Evolutionary conservation across 1,140 invertebrate species (phyloP), one percentile per base, ranked within the genome.

Genomic region (Zaprionus vittiger): DNA sequence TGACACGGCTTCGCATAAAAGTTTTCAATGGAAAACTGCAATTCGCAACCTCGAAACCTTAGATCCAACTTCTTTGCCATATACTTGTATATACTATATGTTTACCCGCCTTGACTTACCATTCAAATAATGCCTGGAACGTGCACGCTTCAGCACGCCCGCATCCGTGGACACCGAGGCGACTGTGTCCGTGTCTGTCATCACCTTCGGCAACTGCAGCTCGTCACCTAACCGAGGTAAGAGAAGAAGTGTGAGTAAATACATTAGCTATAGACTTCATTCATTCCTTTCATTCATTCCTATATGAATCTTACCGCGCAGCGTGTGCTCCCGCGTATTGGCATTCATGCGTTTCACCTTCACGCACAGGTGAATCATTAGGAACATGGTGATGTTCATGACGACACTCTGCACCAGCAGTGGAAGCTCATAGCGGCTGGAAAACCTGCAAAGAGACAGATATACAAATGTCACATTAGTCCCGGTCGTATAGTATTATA

Each of bases 341-440:
- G 98, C 96, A 91, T 96, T 97, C 93, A 96, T 96, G 92, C 96
- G 96, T 85, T 95, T 96, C 65, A 99, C 96, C 91, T 95, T 95
- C 28, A 99, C 96, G 94, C 98, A 99, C 15, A 99, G 94, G 93
- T 98, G 96, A 75, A 99, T 96, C 97, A 99, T 98, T 24, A 96
- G 94, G 91, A 99, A 95, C 99, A 99, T 99, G 74, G 98, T 96
- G 31, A 97, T 92, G 92, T 98, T 99, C 99, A 99, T 99, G 28
- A 99, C 95, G 91, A 99, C 95, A 94, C 98, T 99, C 95, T 99
- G 99, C 62, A 98, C 95, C 66, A 99, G 94, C 75, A 99, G 94
- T 73, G 99, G 98, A 90, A 97, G 93, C 94, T 99, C 98, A 95
- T 98, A 99, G 77, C 95, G 96, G 93, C 98, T 98, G 59, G 98